phyloP scores from a whole-genome alignment of 2,888 invertebrate genomes.

The Plebejus argus region DNA sequence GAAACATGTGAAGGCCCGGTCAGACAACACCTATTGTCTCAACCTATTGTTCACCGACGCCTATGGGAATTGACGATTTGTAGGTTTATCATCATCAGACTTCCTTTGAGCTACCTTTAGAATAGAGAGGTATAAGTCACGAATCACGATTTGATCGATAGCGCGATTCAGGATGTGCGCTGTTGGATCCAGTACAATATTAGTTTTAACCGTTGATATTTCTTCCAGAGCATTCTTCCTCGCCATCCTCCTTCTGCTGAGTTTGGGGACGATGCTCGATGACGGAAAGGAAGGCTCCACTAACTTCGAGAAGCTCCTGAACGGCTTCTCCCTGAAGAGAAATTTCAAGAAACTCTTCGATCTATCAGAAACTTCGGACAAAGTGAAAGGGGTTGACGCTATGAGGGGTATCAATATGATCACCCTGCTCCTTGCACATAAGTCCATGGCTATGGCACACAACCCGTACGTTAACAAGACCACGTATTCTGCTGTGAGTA shows the following conservation, averaged over 20 bases:
- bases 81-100: background rate
- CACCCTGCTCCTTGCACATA: slow-evolving; percentile 78
- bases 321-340: slow-evolving; percentile 75
- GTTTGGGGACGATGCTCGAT: slow-evolving; percentile 68
- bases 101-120: background rate
- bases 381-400: slow-evolving; percentile 77
- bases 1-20: slow-evolving; percentile 25
- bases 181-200: no score
- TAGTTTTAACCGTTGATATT: background rate
- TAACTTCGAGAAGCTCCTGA: slow-evolving; percentile 73
- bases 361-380: slow-evolving; percentile 60
- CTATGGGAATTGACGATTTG: slow-evolving; percentile 6
- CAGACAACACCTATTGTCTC: slow-evolving; percentile 25
- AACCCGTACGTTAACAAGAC: slow-evolving; percentile 81
- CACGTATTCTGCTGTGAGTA: slow-evolving; percentile 74
- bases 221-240: slow-evolving; percentile 73
- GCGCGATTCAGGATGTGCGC: no score
- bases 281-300: slow-evolving; percentile 69
- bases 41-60: background rate
- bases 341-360: slow-evolving; percentile 72
- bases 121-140: background rate
- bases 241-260: slow-evolving; percentile 61
- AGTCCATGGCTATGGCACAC: slow-evolving; percentile 81
- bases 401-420: slow-evolving; percentile 78
- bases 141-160: no score